These are phyloP conservation scores for Sialia sialis DNA, from an alignment of 2,113 vertebrate genomes.

Conservation along the genomic window DNA sequence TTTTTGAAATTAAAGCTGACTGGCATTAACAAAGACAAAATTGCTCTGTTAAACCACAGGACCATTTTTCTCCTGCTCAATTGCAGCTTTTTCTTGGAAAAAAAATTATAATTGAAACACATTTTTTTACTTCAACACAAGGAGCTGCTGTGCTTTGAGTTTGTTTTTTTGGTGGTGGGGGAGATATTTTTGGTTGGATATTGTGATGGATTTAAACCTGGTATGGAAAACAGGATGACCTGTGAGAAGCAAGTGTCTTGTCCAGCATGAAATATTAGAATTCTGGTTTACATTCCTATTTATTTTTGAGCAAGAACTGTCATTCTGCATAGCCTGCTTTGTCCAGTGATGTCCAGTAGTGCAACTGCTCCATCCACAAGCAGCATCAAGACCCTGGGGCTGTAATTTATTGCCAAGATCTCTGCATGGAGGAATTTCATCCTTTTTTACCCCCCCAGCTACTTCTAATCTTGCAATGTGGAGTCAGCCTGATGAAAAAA, in stretches of 20 bases:
- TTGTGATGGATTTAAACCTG: background rate
- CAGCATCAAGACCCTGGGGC: background rate
- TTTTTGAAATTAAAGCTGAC: background rate
- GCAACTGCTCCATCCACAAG: background rate
- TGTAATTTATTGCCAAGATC: background rate
- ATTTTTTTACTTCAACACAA: background rate
- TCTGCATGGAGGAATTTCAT: background rate
- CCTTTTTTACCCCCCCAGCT: background rate
- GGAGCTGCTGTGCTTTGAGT: background rate
- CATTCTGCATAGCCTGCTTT: background rate
- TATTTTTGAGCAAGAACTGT: background rate
- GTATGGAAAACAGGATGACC: background rate
- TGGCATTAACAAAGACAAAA: background rate
- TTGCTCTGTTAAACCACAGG: background rate
- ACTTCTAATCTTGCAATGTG: background rate
- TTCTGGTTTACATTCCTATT: background rate
- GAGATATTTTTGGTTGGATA: background rate
- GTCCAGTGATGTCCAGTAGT: background rate
- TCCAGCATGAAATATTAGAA: background rate
- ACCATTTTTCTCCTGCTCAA: background rate
- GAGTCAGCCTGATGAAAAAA: background rate
- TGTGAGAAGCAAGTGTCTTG: background rate
- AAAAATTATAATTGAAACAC: background rate
- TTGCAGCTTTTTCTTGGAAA: background rate
- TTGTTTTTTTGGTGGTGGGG: background rate